Base-by-base conservation (phyloP, 2,797 vertebrate species). In the Anolis apletophallus region DNA sequence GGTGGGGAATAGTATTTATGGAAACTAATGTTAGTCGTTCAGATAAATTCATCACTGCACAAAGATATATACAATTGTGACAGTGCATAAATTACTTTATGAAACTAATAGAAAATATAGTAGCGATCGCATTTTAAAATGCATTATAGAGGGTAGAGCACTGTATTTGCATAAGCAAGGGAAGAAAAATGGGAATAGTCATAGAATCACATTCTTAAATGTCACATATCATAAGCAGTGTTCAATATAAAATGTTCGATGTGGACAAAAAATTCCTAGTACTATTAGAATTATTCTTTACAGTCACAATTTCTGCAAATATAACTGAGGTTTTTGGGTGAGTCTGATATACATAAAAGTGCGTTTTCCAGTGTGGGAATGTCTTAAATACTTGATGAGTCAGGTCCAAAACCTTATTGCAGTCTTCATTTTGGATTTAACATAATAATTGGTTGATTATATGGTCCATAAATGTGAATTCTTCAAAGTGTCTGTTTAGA, bases 11-110 rank as follows among this genome's bases (percentile, higher is more conserved):
- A 77, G 71, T 87, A 67, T 88, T 71, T 3, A n/a, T 34, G 26
- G 83, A 88, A 87, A 91, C 19, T 81, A 91, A 71, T n/a, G 36
- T 17, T 68, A 77, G 69, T 84, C 8, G 19, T 19, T 88, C 50
- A 88, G 87, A 50, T 71, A 71, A 61, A 61, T 21, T 54, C 54
- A 68, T 5, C 21, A 55, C 1, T 55, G 36, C 36, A 55, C 57
- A 79, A 73, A 77, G 78, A 36, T 32, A 83, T 73, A 61, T 52
- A 61, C 32, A 86, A 14, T 52, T 3, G 34, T 36, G 59, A 57
- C 13, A 57, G 67, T 40, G 64, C 29, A 46, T 76, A 67, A 75
- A 76, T n/a, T 72, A 29, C 17, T 76, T 57, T 76, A 13, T 46
- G 46, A 86, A 81, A 36, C 16, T 40, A 80, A 59, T 16, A 59